A percentile compares a stretch with the other conserved stretches of the same genome.
Evolutionary conservation across 2,113 vertebrate genomes (phyloP).

Genomic region (Ammodytes dubius): DNA sequence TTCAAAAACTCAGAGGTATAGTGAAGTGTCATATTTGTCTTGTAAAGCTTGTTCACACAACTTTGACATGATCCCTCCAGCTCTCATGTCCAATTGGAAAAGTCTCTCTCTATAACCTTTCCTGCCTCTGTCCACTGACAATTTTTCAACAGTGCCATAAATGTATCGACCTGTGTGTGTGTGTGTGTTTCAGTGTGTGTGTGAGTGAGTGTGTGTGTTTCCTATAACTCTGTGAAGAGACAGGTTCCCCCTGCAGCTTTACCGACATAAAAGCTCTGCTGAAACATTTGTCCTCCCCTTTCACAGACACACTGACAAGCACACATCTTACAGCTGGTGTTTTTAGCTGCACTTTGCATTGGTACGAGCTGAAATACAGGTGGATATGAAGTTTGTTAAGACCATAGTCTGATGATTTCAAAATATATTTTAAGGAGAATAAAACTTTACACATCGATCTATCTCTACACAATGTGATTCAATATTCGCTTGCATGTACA

Average conservation of each 20-base stretch:
- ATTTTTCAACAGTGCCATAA: conserved; percentile 30
- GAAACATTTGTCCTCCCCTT: conserved; percentile 17
- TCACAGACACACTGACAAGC: neutral
- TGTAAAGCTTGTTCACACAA: conserved; percentile 30
- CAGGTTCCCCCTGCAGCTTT: conserved; percentile 36
- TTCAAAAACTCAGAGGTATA: neutral
- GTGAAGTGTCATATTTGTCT: conserved; percentile 35
- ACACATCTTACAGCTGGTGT: neutral
- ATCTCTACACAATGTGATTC: neutral
- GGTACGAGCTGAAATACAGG: neutral
- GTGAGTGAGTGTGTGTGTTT: neutral
- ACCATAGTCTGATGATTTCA: neutral
- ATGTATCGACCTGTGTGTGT: conserved; percentile 3
- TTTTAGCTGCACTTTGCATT: neutral
- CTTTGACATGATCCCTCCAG: conserved; percentile 16
- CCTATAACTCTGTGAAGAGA: conserved; percentile 14
- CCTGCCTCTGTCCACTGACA: neutral
- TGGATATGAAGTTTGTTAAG: neutral
- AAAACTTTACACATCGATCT: too few relatives aligned
- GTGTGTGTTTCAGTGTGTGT: neutral
- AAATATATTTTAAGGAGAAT: neutral
- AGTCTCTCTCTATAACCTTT: conserved; percentile 7
- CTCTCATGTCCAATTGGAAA: conserved; percentile 25
- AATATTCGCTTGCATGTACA: neutral
- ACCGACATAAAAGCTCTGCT: conserved; percentile 16